These are phyloP conservation scores for Apeltes quadracus DNA, from an alignment of 2,113 vertebrate species.

Conservation along the genomic window DNA sequence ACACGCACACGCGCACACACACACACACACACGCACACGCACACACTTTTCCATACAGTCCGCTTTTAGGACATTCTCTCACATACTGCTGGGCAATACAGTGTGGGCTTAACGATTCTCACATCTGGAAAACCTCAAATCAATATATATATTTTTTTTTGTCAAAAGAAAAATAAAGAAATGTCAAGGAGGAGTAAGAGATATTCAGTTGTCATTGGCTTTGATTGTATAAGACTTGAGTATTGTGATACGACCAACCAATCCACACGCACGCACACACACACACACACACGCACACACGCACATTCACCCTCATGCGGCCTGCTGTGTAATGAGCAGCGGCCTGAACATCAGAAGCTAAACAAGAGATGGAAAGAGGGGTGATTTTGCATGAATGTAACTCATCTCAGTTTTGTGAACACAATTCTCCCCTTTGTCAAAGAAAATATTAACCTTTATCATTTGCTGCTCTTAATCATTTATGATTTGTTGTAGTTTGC, in stretches of 20 bases:
- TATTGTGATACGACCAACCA: constrained; percentile 28
- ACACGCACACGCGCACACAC: background rate
- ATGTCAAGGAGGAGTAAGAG: constrained; percentile 59
- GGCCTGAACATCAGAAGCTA: constrained; percentile 29
- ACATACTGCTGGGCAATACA: constrained; percentile 71
- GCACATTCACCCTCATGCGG: constrained; percentile 4
- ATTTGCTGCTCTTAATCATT: constrained; percentile 53
- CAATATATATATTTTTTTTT: constrained; percentile 59
- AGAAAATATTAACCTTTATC: constrained; percentile 20
- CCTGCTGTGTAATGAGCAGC: constrained; percentile 11
- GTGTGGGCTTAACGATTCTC: constrained; percentile 61
- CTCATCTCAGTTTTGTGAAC: constrained; percentile 46
- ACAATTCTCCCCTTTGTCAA: constrained; percentile 23
- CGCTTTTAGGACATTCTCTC: constrained; percentile 45
- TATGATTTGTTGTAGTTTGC: constrained; percentile 47
- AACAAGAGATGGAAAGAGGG: constrained; percentile 17
- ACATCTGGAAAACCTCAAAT: constrained; percentile 80
- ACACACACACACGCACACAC: background rate
- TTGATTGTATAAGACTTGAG: constrained; percentile 72
- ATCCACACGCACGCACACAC: background rate
- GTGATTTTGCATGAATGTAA: constrained; percentile 69
- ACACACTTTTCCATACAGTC: constrained; percentile 57
- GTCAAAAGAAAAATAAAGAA: constrained; percentile 72
- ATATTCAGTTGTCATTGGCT: constrained; percentile 71
- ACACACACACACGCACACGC: background rate